Conservation (phyloP, 2,113 vertebrate species). For the Alces alces region DNA sequence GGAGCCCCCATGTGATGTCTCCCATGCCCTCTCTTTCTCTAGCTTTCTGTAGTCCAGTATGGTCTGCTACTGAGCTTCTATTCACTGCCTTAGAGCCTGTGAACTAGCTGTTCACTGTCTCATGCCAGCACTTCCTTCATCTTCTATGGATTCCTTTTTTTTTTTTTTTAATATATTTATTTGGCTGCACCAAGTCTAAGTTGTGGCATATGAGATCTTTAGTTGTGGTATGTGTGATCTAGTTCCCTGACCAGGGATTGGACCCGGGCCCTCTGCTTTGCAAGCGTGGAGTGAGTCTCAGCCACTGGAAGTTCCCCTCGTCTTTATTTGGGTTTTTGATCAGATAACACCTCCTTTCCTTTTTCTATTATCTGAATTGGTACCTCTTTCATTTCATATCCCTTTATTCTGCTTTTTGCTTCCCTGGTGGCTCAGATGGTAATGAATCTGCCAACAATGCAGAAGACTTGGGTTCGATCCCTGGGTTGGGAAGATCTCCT, state of each 20-base stretch:
- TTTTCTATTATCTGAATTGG: neutral
- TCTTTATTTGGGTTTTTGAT: neutral
- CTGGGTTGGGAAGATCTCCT: neutral
- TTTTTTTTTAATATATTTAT: neutral
- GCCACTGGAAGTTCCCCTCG: neutral
- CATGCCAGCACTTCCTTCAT: neutral
- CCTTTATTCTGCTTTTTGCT: neutral
- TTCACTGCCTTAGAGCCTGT: neutral
- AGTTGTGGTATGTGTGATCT: neutral
- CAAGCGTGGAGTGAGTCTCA: neutral
- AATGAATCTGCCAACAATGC: neutral
- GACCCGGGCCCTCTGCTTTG: neutral
- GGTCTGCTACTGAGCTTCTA: neutral
- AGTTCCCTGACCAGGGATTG: neutral
- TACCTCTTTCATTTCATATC: neutral
- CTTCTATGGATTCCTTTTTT: neutral
- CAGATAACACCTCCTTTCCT: neutral
- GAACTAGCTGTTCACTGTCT: neutral
- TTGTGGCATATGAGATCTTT: neutral
- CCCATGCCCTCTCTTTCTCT: neutral
- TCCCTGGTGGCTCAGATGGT: neutral
- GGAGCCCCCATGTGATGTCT: neutral
- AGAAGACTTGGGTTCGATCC: neutral
- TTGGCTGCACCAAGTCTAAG: neutral
- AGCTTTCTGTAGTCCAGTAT: neutral